Evolutionary conservation across 2,888 invertebrate species (phyloP), one percentile per base, ranked within the genome.

Genomic region (Apamea epomidion): DNA sequence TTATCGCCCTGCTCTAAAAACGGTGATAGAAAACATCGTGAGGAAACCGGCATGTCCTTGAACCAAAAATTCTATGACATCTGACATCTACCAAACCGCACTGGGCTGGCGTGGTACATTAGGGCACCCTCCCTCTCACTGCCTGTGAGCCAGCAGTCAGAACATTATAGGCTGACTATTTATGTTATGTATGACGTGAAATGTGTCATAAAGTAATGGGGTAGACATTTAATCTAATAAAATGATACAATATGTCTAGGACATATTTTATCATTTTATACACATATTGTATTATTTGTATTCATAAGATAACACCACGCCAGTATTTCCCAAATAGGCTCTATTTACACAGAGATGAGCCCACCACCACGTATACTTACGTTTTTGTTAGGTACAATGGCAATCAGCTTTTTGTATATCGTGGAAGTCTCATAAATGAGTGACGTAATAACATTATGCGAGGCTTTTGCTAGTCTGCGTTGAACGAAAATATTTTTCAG

Each of bases 401-500:
- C 25, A 64, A 16, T 29, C 37, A 42, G 54, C 1, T n/a, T 75
- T 77, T 64, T 64, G 32, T 29, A 32, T 45, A 42, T 6, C 21
- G 32, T 42, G n/a, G 37, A 75, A 68, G n/a, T 68, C 21, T 81
- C 16, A n/a, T 51, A 74, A 32, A 81, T 32, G 21, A n/a, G n/a
- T 45, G n/a, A 8, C 51, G 60, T 37, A 58, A 45, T 78, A 71
- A 37, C 29, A 72, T 42, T 21, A 65, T 42, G 42, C n/a, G 60
- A 75, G n/a, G 32, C 54, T 10, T 25, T 45, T 16, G 37, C 25
- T 10, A 18, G 67, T 76, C 54, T 76, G 45, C 25, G 65, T 37
- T 48, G 45, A 18, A 69, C 68, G 68, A 76, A 76, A 81, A 81
- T 81, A 82, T 82, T 81, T 76, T 76, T n/a, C 45, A 54, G 75